Base-by-base conservation (phyloP, 2,797 vertebrate species). In the Hydrolagus colliei region DNA sequence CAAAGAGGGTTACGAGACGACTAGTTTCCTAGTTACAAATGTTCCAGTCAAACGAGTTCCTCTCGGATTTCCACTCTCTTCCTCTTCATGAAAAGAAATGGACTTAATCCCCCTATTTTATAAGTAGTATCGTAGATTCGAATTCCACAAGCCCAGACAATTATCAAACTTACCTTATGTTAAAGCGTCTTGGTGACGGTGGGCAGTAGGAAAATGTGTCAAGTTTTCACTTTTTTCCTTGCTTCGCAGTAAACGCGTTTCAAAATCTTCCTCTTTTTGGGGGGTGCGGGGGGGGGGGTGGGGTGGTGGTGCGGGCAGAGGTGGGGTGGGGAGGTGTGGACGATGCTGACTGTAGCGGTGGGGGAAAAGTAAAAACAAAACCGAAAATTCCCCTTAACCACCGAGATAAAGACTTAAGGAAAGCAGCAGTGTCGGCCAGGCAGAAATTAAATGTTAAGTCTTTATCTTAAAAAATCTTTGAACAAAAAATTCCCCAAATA, bases 31-130 rank as follows among this genome's bases (percentile, higher is more conserved):
- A 89, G 89, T 90, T 90, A 87, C 86, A 92, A 27, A 91, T 92
- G 89, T 89, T 91, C 90, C 90, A 86, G 87, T 91, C 91, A 90
- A 92, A 89, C 90, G n/a, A 88, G 90, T 90, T 88, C 27, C 27
- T 90, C 91, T 91, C 88, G 91, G 90, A 89, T 22, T 32, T 90
- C 89, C 90, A 93, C 91, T 90, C 90, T 92, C 89, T 92, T 91
- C 89, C 90, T 88, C 91, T 93, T 91, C 91, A 92, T 91, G 87
- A 86, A 92, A 90, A 27, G 27, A 89, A 92, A 89, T 91, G 89
- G 88, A 89, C 85, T 87, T 90, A 88, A 92, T 92, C 92, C 90
- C 89, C 89, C 90, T 88, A 90, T 88, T 87, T 88, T 89, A 85
- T 73, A 86, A 87, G 22, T 61, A 32, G 41, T 16, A 63, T 14